phyloP scores from a whole-genome alignment of 1,140 invertebrate genomes.

The Euwallacea similis region DNA sequence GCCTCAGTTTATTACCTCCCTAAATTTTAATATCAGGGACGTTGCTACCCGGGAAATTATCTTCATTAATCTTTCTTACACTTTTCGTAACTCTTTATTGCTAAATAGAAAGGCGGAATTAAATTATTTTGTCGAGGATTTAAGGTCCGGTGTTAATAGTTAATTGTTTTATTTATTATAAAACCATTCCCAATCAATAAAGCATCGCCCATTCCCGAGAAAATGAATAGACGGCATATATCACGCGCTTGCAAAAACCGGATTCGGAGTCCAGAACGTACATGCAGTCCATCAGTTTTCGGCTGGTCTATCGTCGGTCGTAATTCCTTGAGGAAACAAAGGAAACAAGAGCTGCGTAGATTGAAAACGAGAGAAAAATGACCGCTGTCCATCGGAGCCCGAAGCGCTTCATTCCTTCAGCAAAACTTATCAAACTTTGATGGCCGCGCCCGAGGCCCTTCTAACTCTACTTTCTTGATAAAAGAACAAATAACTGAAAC shows the following conservation, averaged over 20 bases:
- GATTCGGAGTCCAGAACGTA: slow-evolving; percentile 23
- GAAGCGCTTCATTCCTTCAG: slow-evolving; percentile 45
- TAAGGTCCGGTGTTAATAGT: slow-evolving; percentile 3
- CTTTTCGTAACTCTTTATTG: slow-evolving; percentile 8
- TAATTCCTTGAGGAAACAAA: slow-evolving; percentile 39
- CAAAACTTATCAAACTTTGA: slow-evolving; percentile 56
- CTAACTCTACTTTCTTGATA: slow-evolving; percentile 53
- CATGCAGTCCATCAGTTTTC: slow-evolving; percentile 32
- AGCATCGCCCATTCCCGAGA: too few species aligned
- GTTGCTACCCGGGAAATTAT: slow-evolving; percentile 27
- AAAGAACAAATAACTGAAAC: slow-evolving; percentile 54
- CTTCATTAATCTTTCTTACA: slow-evolving; percentile 34
- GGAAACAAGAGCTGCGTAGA: slow-evolving; percentile 50
- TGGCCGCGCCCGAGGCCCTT: slow-evolving; percentile 45
- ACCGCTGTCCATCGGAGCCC: slow-evolving; percentile 54
- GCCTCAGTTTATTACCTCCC: slow-evolving; percentile 38
- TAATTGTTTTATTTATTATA: not conserved
- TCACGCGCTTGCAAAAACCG: slow-evolving; percentile 17
- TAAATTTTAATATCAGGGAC: slow-evolving; percentile 40
- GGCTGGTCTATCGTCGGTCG: slow-evolving; percentile 24
- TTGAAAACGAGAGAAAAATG: slow-evolving; percentile 59
- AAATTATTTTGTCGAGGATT: slow-evolving; percentile 9
- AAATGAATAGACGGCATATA: slow-evolving; percentile 20
- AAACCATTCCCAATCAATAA: slow-evolving; percentile 3
- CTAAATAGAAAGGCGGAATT: not conserved